Conservation (phyloP, 2,797 vertebrate genomes). For the Rhinoraja longicauda region DNA sequence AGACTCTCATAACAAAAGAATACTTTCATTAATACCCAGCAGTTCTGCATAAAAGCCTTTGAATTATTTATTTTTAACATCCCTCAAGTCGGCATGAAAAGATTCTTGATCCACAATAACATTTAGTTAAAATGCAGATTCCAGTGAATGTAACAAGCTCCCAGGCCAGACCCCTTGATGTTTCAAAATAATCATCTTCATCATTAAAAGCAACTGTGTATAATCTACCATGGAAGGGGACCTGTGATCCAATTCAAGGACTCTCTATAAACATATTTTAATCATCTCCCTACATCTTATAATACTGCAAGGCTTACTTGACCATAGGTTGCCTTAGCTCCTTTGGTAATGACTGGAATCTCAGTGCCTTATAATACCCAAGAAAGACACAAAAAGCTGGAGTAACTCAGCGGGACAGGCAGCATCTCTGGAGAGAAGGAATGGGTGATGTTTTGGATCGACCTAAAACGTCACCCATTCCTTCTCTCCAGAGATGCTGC, state of each 20-base stretch:
- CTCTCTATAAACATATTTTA: slow-evolving; percentile 12
- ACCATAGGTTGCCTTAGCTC: not conserved
- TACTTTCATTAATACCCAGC: not conserved
- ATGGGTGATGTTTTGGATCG: too few species aligned
- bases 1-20: not conserved
- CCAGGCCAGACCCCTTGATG: not conserved
- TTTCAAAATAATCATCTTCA: not conserved
- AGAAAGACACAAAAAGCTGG: too few species aligned
- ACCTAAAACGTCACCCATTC: too few species aligned
- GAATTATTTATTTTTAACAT: slow-evolving; percentile 9
- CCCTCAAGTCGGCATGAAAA: not conserved
- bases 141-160: slow-evolving; percentile 8
- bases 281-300: slow-evolving; percentile 1
- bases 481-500: too few species aligned
- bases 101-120: not conserved
- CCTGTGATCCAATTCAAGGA: not conserved
- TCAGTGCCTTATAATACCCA: not conserved
- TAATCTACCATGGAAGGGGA: not conserved
- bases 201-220: not conserved
- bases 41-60: not conserved
- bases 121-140: not conserved
- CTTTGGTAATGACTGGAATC: not conserved
- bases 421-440: too few species aligned
- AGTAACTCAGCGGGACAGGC: too few species aligned
- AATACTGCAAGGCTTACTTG: not conserved